Percentiles rank a stretch among this genome's conserved stretches.
phyloP scores from a whole-genome alignment of 1,140 invertebrate genomes.

The Bradynema listronoti region DNA sequence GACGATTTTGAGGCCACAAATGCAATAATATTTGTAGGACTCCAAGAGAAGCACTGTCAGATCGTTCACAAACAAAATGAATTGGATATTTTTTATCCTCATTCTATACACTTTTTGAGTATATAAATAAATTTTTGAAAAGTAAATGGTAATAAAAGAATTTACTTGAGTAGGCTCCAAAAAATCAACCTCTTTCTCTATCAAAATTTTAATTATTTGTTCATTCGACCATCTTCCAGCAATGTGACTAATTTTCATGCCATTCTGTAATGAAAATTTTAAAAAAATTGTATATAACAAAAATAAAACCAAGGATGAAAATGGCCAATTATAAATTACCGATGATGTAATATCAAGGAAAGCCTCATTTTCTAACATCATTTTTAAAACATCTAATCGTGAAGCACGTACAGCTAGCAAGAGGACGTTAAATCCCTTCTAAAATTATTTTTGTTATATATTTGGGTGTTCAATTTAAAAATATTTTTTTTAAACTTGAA shows the following conservation, averaged over 20 bases:
- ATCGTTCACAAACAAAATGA: constrained; percentile 43
- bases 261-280: constrained; percentile 35
- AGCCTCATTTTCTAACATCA: constrained; percentile 44
- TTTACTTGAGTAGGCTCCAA: constrained; percentile 44
- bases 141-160: no score
- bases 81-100: constrained; percentile 43
- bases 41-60: constrained; percentile 25
- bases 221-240: constrained; percentile 47
- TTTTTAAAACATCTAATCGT: constrained; percentile 34
- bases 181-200: constrained; percentile 34
- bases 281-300: constrained; percentile 12
- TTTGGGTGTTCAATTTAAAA: not conserved
- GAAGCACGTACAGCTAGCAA: constrained; percentile 50
- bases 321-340: constrained; percentile 17
- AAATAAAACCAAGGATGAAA: constrained; percentile 9
- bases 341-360: constrained; percentile 47
- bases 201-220: constrained; percentile 35
- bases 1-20: constrained; percentile 24
- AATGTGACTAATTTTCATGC: constrained; percentile 46
- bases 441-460: constrained; percentile 11
- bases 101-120: no score
- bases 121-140: no score
- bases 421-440: constrained; percentile 50
- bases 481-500: not conserved
- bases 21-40: constrained; percentile 44